A percentile compares a stretch with the other conserved stretches of the same genome.
Evolutionary conservation across 2,888 invertebrate genomes (phyloP).

Genomic region (Drosophila merina): DNA sequence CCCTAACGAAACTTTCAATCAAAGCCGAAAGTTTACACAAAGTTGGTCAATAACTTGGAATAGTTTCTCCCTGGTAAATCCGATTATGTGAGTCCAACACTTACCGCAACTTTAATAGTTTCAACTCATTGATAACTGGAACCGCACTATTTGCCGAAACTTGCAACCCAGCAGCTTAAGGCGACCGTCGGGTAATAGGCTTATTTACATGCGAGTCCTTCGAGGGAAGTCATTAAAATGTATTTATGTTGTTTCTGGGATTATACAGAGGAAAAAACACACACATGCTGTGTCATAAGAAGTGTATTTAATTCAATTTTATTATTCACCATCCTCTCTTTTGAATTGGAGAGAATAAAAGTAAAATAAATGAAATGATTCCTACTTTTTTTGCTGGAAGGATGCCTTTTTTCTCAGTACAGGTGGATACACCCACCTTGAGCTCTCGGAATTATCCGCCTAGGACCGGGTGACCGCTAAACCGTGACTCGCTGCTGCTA

Average conservation of each 20-base stretch:
- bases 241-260: constrained; percentile 41
- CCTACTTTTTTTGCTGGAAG: neutral
- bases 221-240: constrained; percentile 46
- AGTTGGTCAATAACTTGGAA: constrained; percentile 39
- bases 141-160: constrained; percentile 36
- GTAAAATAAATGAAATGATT: neutral
- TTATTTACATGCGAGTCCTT: constrained; percentile 39
- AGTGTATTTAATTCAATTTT: neutral
- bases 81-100: constrained; percentile 35
- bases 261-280: constrained; percentile 4
- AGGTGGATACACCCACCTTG: constrained; percentile 20
- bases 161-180: constrained; percentile 33
- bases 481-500: constrained; percentile 67
- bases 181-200: constrained; percentile 38
- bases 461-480: constrained; percentile 76
- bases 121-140: constrained; percentile 36
- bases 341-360: neutral
- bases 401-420: neutral
- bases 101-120: constrained; percentile 39
- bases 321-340: neutral
- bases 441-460: constrained; percentile 70
- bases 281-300: neutral
- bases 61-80: constrained; percentile 32
- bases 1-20: constrained; percentile 25
- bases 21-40: constrained; percentile 24